Conservation (phyloP, 1,140 invertebrate genomes). For the Teleopsis dalmanni region DNA sequence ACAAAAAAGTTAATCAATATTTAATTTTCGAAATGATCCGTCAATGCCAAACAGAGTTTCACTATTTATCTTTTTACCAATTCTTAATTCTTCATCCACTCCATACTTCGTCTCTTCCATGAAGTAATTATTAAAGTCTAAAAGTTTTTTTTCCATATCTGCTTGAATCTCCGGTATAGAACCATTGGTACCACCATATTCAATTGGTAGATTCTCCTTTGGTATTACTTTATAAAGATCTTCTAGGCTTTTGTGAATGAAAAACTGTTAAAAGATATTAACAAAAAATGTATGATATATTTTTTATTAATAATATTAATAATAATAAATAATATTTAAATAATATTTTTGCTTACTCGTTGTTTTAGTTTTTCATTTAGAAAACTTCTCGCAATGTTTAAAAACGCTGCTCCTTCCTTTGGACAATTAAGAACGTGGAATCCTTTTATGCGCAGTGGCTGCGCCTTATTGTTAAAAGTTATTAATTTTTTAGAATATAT, state of each 20-base stretch:
- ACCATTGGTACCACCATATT: slow-evolving; percentile 52
- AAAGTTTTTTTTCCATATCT: slow-evolving; percentile 50
- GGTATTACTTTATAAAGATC: slow-evolving; percentile 48
- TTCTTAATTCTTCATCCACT: slow-evolving; percentile 52
- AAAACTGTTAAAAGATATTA: slow-evolving; percentile 19
- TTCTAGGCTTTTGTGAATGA: slow-evolving; percentile 50
- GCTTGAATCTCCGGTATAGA: slow-evolving; percentile 45
- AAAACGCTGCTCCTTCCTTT: slow-evolving; percentile 29
- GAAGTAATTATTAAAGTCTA: slow-evolving; percentile 46
- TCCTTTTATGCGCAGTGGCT: slow-evolving; percentile 45
- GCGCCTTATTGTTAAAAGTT: slow-evolving; percentile 37
- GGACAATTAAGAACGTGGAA: slow-evolving; percentile 45
- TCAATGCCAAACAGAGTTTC: slow-evolving; percentile 56
- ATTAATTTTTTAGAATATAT: slow-evolving; percentile 43
- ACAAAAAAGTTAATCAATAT: slow-evolving; percentile 35
- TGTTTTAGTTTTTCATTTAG: slow-evolving; percentile 45
- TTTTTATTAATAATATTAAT: not conserved
- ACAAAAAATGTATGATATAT: not conserved
- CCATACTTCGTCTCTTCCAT: slow-evolving; percentile 49
- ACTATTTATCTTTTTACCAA: slow-evolving; percentile 51
- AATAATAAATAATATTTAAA: too few relatives aligned
- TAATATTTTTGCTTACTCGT: slow-evolving; percentile 42
- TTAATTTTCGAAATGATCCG: slow-evolving; percentile 55
- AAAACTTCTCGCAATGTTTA: slow-evolving; percentile 42
- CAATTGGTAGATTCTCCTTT: slow-evolving; percentile 48